Percentiles rank a stretch among this genome's conserved stretches.
Evolutionary conservation across 2,888 invertebrate species (phyloP).

Genomic region (Maniola hyperantus): DNA sequence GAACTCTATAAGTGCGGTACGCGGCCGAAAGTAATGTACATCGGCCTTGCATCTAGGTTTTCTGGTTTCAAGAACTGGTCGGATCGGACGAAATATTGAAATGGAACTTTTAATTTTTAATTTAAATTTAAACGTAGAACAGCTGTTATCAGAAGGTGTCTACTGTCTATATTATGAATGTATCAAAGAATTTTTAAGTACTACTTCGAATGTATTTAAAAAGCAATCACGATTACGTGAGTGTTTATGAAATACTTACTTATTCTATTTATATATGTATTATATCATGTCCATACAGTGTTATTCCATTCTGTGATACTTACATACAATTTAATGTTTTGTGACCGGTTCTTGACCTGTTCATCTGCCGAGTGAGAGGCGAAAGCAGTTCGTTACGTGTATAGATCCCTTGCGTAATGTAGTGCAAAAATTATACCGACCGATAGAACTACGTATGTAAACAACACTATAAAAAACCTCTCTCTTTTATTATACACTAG

Average conservation of each 20-base stretch:
- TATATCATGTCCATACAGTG: slow-evolving; percentile 24
- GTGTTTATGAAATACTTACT: background rate
- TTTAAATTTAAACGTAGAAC: too few relatives aligned
- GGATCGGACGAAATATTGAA: background rate
- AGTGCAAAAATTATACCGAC: slow-evolving; percentile 46
- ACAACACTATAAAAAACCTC: slow-evolving; percentile 32
- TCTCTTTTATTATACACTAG: slow-evolving; percentile 25
- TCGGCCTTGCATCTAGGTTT: too few relatives aligned
- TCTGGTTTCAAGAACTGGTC: too few relatives aligned
- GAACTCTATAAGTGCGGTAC: too few relatives aligned
- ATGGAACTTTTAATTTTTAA: background rate
- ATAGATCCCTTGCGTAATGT: slow-evolving; percentile 50
- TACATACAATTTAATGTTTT: slow-evolving; percentile 30
- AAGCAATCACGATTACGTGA: background rate
- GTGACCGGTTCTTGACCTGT: slow-evolving; percentile 48
- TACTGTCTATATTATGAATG: too few relatives aligned
- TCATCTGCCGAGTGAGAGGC: slow-evolving; percentile 62
- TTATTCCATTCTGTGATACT: slow-evolving; percentile 38
- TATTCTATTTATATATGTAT: background rate
- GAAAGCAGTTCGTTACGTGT: slow-evolving; percentile 59
- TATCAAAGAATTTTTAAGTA: too few relatives aligned
- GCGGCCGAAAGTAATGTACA: too few relatives aligned
- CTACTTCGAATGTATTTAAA: background rate
- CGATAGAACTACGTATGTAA: slow-evolving; percentile 29
- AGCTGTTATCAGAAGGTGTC: too few relatives aligned